Conservation (phyloP, 2,797 vertebrate genomes). For the Hoplostethus atlanticus region DNA sequence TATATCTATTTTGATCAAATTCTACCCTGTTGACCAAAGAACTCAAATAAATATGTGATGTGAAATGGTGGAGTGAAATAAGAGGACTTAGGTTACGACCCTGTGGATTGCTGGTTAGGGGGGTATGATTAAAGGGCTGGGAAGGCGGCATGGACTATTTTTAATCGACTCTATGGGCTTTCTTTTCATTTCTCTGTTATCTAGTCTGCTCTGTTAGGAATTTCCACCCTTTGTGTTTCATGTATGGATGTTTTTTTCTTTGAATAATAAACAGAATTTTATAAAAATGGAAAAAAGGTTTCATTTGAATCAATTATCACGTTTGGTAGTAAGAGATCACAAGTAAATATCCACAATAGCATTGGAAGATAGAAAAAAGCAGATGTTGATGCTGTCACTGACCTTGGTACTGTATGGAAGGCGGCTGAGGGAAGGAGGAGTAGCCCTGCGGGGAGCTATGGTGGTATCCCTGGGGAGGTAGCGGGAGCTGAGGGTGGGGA, state of each 20-base stretch:
- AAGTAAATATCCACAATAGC: background rate
- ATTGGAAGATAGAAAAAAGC: background rate
- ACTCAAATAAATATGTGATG: too few relatives aligned
- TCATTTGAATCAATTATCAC: background rate
- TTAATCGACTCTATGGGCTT: background rate
- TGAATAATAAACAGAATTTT: too few relatives aligned
- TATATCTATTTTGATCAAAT: too few relatives aligned
- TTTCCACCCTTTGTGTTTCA: too few relatives aligned
- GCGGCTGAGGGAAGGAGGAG: conserved; percentile 88
- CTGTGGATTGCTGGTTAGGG: conserved; percentile 20
- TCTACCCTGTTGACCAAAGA: too few relatives aligned
- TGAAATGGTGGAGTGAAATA: background rate
- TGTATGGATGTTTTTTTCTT: too few relatives aligned
- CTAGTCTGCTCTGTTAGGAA: background rate
- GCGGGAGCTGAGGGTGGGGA: conserved; percentile 84
- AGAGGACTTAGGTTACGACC: conserved; percentile 22
- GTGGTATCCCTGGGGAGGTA: conserved; percentile 88
- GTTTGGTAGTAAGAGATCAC: background rate
- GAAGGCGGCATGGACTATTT: conserved; percentile 19
- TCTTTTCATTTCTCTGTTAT: conserved; percentile 9
- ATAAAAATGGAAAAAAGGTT: too few relatives aligned
- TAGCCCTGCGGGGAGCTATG: conserved; percentile 84
- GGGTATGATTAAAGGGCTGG: conserved; percentile 34
- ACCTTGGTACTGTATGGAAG: conserved; percentile 94
- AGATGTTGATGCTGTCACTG: conserved; percentile 67